A percentile compares a stretch with the other conserved stretches of the same genome.
These are phyloP conservation scores for Empis stercorea DNA, from an alignment of 2,888 invertebrate genomes.

Conservation along the genomic window DNA sequence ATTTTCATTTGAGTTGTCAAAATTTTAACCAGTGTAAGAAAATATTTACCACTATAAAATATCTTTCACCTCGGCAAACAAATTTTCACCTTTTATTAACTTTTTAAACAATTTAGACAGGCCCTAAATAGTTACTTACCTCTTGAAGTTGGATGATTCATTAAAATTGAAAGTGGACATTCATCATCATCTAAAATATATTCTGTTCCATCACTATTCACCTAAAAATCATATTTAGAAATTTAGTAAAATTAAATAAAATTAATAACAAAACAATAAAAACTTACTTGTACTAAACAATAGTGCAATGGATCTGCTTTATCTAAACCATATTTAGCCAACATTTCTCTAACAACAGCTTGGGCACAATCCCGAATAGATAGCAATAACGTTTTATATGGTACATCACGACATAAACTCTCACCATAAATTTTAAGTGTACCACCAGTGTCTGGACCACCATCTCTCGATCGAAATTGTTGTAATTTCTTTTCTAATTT, in stretches of 20 bases:
- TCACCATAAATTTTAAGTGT: conserved; percentile 93
- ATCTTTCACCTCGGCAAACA: too few species aligned
- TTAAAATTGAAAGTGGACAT: conserved; percentile 86
- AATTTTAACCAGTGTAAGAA: too few species aligned
- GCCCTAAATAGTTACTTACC: conserved; percentile 53
- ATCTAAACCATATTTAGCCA: conserved; percentile 90
- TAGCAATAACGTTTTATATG: conserved; percentile 92
- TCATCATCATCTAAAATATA: conserved; percentile 95
- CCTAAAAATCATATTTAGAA: conserved; percentile 31
- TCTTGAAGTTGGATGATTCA: conserved; percentile 75
- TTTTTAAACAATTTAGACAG: too few species aligned
- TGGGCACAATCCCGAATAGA: conserved; percentile 88
- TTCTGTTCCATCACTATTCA: conserved; percentile 60
- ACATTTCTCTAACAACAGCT: conserved; percentile 87
- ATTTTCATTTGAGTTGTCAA: too few species aligned
- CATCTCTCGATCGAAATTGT: conserved; percentile 89
- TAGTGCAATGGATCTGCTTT: conserved; percentile 82
- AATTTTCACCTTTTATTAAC: too few species aligned
- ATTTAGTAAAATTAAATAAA: background rate
- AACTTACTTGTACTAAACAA: conserved; percentile 81
- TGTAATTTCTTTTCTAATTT: conserved; percentile 93
- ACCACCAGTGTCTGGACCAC: conserved; percentile 86
- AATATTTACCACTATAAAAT: too few species aligned
- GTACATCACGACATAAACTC: conserved; percentile 89
- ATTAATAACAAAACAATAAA: background rate